Conservation (phyloP, 2,888 invertebrate species). For the Cecidostiba fungosa region DNA sequence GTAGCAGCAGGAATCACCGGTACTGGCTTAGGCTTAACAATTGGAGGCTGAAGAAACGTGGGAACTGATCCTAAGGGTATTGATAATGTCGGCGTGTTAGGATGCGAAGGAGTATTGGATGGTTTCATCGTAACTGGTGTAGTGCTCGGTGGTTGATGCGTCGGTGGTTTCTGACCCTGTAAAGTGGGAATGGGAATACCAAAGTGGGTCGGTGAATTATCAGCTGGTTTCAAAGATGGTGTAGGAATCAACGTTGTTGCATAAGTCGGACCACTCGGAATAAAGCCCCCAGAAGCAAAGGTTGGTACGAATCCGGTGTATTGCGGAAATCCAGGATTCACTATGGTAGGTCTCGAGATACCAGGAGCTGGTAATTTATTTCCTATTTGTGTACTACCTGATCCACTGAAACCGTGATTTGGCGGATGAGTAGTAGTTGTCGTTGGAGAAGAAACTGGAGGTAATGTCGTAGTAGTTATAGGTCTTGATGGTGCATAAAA, state of each 20-base stretch:
- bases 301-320: conserved; percentile 75
- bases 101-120: conserved; percentile 31
- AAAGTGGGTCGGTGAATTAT: conserved; percentile 74
- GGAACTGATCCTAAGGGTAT: conserved; percentile 65
- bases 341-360: not conserved
- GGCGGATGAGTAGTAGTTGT: conserved; percentile 60
- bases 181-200: conserved; percentile 73
- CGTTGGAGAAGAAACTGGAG: conserved; percentile 21
- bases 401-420: conserved; percentile 61
- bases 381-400: conserved; percentile 66
- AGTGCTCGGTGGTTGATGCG: conserved; percentile 49
- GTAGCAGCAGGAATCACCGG: conserved; percentile 62
- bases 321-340: conserved; percentile 66
- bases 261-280: conserved; percentile 67
- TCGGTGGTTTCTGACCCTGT: conserved; percentile 68
- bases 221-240: conserved; percentile 61
- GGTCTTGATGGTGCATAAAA: conserved; percentile 45
- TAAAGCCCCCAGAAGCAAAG: conserved; percentile 62
- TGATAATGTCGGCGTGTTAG: conserved; percentile 63
- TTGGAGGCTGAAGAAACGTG: conserved; percentile 65
- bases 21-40: conserved; percentile 66
- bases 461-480: conserved; percentile 13
- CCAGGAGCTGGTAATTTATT: conserved; percentile 63
- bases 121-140: conserved; percentile 32
- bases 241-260: conserved; percentile 51